Percentiles rank a stretch among this genome's conserved stretches.
Conservation (phyloP, 1,140 invertebrate genomes). For the Grapholita molesta region DNA sequence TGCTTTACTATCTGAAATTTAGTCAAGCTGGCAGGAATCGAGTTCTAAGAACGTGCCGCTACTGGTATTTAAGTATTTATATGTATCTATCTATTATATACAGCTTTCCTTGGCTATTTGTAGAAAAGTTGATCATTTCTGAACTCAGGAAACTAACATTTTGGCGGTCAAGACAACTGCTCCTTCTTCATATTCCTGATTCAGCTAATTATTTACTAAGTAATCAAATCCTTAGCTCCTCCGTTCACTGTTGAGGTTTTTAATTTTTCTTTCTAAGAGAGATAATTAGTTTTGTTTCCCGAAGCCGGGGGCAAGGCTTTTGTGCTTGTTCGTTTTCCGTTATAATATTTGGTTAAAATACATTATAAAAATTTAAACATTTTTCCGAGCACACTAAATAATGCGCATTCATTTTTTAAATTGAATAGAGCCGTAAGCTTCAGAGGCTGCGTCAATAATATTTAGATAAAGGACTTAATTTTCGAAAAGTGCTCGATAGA, state of each 20-base stretch:
- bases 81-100: no score
- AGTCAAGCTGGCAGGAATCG: no score
- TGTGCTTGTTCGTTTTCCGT: neutral
- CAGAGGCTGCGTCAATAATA: no score
- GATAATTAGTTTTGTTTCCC: conserved; percentile 11
- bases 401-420: no score
- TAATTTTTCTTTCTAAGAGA: conserved; percentile 7
- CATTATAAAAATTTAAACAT: neutral
- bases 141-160: neutral
- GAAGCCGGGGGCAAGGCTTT: neutral
- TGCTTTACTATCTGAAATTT: no score
- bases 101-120: no score
- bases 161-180: neutral
- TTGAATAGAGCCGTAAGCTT: no score
- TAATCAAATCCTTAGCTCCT: conserved; percentile 9
- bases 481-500: no score
- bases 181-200: neutral
- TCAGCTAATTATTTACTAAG: conserved; percentile 1
- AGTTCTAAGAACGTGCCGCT: no score
- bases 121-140: neutral
- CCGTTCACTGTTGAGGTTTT: conserved; percentile 10
- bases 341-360: neutral
- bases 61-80: no score
- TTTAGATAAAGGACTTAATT: no score
- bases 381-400: neutral